These are phyloP conservation scores for Microplitis demolitor DNA, from an alignment of 1,140 invertebrate species.

Conservation along the genomic window DNA sequence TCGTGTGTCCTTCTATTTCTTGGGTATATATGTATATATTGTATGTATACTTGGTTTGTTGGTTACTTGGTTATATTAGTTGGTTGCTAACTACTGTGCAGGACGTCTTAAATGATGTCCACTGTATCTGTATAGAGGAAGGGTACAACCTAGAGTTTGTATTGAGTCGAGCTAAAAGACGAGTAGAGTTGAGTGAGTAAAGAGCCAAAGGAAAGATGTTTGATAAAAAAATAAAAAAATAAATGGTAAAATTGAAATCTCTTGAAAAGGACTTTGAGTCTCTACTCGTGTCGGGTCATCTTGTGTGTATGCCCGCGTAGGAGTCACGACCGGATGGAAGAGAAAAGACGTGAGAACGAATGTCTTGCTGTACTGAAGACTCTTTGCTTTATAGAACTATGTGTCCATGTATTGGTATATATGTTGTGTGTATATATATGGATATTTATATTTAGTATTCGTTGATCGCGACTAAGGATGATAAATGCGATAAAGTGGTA, in stretches of 20 bases:
- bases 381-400: no score
- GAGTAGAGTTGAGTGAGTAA: not conserved
- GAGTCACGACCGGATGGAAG: conserved; percentile 15
- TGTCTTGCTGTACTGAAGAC: not conserved
- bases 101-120: no score
- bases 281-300: not conserved
- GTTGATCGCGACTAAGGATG: conserved; percentile 28
- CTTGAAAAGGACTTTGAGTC: not conserved
- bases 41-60: no score
- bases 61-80: no score
- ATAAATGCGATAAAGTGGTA: conserved; percentile 36
- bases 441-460: conserved; percentile 19
- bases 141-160: not conserved
- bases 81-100: no score
- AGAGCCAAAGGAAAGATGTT: no score
- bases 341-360: conserved; percentile 24
- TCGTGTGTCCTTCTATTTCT: no score
- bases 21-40: no score
- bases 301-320: conserved; percentile 12
- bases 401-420: no score
- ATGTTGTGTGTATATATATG: no score
- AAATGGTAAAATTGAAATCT: not conserved
- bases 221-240: not conserved
- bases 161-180: not conserved
- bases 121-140: no score